Percentiles rank a stretch among this genome's conserved stretches.
Evolutionary conservation across 2,888 invertebrate species (phyloP).

Genomic region (Pristionchus arcanus): DNA sequence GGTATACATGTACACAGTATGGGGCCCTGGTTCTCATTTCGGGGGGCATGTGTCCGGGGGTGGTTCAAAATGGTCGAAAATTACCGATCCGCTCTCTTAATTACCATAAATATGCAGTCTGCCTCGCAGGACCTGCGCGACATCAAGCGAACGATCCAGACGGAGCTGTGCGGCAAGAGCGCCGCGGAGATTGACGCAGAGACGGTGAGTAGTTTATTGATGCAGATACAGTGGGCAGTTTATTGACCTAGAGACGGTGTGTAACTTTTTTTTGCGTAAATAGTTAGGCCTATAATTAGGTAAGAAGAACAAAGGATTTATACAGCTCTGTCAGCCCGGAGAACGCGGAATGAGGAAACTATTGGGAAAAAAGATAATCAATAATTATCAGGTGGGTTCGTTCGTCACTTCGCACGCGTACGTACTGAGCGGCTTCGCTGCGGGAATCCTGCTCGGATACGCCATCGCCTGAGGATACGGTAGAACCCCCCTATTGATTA

Average conservation of each 20-base stretch:
- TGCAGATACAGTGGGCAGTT: too few relatives aligned
- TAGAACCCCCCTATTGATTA: neutral
- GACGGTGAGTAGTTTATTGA: conserved; percentile 9
- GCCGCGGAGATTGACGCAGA: conserved; percentile 46
- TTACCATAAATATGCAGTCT: neutral
- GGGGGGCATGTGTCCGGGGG: too few relatives aligned
- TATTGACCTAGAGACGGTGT: neutral
- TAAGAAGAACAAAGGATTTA: too few relatives aligned
- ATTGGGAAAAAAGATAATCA: neutral
- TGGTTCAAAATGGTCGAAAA: too few relatives aligned
- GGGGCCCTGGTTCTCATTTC: too few relatives aligned
- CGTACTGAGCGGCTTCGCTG: conserved; percentile 67
- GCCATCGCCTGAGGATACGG: conserved; percentile 63
- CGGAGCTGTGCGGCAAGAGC: conserved; percentile 57
- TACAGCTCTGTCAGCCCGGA: too few relatives aligned
- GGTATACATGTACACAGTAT: too few relatives aligned
- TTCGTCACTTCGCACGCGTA: conserved; percentile 66
- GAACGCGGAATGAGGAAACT: too few relatives aligned
- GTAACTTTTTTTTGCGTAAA: too few relatives aligned
- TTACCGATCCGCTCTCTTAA: too few relatives aligned
- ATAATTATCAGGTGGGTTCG: conserved; percentile 59
- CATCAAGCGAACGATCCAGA: conserved; percentile 56
- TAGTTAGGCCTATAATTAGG: too few relatives aligned
- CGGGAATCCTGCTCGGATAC: conserved; percentile 69
- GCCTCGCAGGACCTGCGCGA: conserved; percentile 45